Base-by-base conservation (phyloP, 1,140 invertebrate species). In the Anagrus nilaparvatae region DNA sequence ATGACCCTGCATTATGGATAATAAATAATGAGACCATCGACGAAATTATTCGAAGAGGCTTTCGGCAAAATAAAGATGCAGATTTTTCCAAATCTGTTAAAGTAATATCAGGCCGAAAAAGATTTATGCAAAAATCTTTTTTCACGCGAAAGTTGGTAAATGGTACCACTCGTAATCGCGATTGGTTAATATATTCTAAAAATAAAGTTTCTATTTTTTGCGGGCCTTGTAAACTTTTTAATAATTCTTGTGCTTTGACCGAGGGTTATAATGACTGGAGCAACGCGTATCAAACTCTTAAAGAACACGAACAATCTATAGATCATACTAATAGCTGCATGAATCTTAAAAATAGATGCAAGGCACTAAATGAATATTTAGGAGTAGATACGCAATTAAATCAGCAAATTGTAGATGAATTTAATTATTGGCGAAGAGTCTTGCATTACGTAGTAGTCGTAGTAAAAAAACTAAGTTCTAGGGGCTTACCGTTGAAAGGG, bases 401-500 rank as follows among this genome's bases (percentile, higher is more conserved):
- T 16, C 10, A 35, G 13, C 35, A 37, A 27, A 24, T 24, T 21
- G 13, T 10, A 6, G 4, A 7, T 14, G 35, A 37, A 27, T 10
- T 37, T 13, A n/a, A 27, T 5, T 37, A 37, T 23, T 37, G 35
- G 35, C 17, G 16, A 37, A 21, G 23, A n/a, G 19, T 37, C 6
- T 27, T 37, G 10, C 20, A 24, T 12, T 20, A 2, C 14, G 35
- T 37, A 12, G 35, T 37, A 5, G 21, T 20, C 20, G 35, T 21
- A 10, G 23, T 37, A 10, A 20, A 37, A 23, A 9, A n/a, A 2
- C 23, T 37, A 37, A 13, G 6, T 5, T 44, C 44, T 34, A 40
- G 53, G 41, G 54, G 51, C 23, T 28, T 55, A 27, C 38, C 58
- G 10, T 53, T 61, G 28, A 39, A 53, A 34, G 58, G 52, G 33